A percentile compares a stretch with the other conserved stretches of the same genome.
Conservation (phyloP, 2,797 vertebrate species). For the Gadopsis bispinosus region DNA sequence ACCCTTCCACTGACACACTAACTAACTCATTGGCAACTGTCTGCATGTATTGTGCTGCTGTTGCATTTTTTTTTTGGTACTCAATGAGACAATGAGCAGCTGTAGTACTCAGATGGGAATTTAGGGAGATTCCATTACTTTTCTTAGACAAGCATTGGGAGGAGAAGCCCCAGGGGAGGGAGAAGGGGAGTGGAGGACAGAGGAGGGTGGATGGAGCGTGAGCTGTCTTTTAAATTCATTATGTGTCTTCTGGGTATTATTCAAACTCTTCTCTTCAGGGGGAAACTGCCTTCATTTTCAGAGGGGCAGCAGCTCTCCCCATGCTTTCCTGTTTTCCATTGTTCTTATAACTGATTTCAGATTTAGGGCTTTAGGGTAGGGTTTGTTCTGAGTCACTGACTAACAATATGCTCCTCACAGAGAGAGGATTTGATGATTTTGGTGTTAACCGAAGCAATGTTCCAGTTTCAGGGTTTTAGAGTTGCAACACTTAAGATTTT, state of each 20-base stretch:
- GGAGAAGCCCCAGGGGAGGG: constrained; percentile 62
- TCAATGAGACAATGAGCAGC: constrained; percentile 69
- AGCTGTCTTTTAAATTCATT: constrained; percentile 37
- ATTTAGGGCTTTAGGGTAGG: constrained; percentile 13
- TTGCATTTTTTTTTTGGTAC: constrained; percentile 47
- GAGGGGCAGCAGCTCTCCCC: not conserved
- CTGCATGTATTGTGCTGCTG: constrained; percentile 49
- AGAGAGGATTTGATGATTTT: not conserved
- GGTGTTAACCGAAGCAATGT: not conserved
- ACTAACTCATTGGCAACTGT: constrained; percentile 21
- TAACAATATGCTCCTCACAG: constrained; percentile 1
- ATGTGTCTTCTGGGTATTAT: constrained; percentile 40
- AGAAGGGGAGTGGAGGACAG: constrained; percentile 55
- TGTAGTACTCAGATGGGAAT: constrained; percentile 63
- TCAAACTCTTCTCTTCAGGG: constrained; percentile 12
- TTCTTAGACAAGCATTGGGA: constrained; percentile 54
- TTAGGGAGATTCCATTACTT: constrained; percentile 77
- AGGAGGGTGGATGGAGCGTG: constrained; percentile 30
- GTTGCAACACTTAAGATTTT: not conserved
- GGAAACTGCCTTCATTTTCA: constrained; percentile 8
- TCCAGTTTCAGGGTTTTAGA: not conserved
- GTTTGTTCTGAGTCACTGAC: constrained; percentile 4
- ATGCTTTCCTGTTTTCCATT: constrained; percentile 36
- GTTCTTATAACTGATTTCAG: constrained; percentile 27
- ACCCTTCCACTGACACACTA: constrained; percentile 45